These are phyloP conservation scores for Ochropleura leucogaster DNA, from an alignment of 2,888 invertebrate genomes.

Conservation along the genomic window DNA sequence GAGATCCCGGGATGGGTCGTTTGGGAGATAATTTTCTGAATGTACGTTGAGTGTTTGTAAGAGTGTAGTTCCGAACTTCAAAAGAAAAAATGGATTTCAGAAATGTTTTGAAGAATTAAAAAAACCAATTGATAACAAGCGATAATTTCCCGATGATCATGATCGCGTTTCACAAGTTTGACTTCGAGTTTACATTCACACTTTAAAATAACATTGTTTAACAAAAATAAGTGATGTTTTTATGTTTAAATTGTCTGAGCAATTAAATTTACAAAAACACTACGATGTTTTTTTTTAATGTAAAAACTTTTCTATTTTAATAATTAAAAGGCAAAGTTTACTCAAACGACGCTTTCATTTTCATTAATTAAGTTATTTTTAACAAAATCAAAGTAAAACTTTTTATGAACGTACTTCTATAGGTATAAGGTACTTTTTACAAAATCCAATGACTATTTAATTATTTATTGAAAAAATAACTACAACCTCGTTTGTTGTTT, in stretches of 20 bases:
- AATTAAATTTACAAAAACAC: conserved; percentile 7
- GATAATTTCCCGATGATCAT: neutral
- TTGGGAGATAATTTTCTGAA: neutral
- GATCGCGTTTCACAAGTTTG: too few relatives aligned
- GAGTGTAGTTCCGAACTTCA: too few relatives aligned
- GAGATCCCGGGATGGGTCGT: conserved; percentile 30
- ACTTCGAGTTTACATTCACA: too few relatives aligned
- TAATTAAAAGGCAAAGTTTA: conserved; percentile 29
- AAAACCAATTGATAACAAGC: neutral
- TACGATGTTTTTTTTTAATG: conserved; percentile 2
- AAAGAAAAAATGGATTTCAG: too few relatives aligned
- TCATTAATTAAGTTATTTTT: conserved; percentile 12
- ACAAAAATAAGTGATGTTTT: neutral
- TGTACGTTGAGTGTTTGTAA: neutral
- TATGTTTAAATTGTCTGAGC: too few relatives aligned
- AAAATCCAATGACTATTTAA: neutral
- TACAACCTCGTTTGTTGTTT: too few relatives aligned
- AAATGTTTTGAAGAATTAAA: too few relatives aligned
- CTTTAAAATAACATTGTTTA: too few relatives aligned
- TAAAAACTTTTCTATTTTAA: conserved; percentile 28
- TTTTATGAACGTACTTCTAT: conserved; percentile 8
- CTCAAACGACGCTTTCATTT: conserved; percentile 24
- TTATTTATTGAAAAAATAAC: neutral
- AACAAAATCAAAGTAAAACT: conserved; percentile 1
- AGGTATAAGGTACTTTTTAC: neutral